These are phyloP conservation scores for Entomyzon cyanotis DNA, from an alignment of 2,113 vertebrate species.

Conservation along the genomic window DNA sequence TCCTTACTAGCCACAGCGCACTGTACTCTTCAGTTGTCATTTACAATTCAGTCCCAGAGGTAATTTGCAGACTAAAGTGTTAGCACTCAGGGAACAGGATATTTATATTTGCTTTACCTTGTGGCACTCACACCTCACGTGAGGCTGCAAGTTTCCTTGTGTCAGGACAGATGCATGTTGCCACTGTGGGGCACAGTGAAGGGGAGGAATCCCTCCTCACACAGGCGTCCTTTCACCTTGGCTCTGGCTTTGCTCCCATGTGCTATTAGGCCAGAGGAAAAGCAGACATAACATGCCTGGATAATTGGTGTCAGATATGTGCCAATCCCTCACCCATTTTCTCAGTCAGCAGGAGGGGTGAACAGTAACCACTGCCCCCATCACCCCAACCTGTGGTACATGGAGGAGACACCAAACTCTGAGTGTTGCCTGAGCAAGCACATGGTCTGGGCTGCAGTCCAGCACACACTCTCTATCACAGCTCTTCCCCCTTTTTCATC, in stretches of 20 bases:
- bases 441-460: background rate
- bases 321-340: background rate
- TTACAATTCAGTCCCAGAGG: background rate
- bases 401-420: background rate
- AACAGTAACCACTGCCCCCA: background rate
- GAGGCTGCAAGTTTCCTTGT: background rate
- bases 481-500: background rate
- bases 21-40: background rate
- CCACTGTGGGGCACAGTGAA: rapidly evolving
- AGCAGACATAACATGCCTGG: background rate
- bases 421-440: background rate
- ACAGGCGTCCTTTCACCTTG: background rate
- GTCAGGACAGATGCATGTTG: rapidly evolving
- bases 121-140: background rate
- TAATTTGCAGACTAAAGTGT: background rate
- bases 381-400: rapidly evolving
- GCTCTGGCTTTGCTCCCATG: background rate
- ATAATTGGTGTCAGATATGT: background rate
- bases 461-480: background rate
- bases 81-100: background rate
- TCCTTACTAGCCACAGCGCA: background rate
- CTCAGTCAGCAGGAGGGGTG: background rate
- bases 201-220: background rate
- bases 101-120: background rate
- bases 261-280: background rate